phyloP scores from a whole-genome alignment of 2,888 invertebrate species.

The Morpho helenor region DNA sequence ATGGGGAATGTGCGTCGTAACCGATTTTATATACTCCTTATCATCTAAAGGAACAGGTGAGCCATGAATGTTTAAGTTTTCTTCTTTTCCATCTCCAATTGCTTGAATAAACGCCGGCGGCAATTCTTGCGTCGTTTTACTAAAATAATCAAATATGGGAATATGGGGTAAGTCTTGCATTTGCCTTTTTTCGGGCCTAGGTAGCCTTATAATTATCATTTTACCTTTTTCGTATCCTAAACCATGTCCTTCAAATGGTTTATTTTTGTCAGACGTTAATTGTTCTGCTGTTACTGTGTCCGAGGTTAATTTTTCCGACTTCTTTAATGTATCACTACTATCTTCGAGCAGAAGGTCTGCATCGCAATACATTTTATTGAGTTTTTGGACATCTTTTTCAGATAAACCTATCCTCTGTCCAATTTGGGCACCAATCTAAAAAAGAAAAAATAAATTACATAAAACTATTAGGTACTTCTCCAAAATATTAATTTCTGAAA shows the following conservation, averaged over 20 bases:
- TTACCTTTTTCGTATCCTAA: constrained; percentile 75
- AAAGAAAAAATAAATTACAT: constrained; percentile 9
- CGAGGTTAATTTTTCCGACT: constrained; percentile 42
- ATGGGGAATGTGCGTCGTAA: neutral
- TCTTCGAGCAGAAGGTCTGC: constrained; percentile 42
- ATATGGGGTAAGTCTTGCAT: constrained; percentile 50
- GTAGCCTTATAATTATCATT: constrained; percentile 67
- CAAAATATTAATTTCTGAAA: neutral
- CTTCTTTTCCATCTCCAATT: constrained; percentile 48
- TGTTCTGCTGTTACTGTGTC: constrained; percentile 27
- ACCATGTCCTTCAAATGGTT: constrained; percentile 67
- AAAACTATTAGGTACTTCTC: neutral
- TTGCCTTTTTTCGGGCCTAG: constrained; percentile 52
- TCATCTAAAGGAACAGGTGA: constrained; percentile 9
- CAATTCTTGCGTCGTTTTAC: constrained; percentile 62
- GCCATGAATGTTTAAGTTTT: constrained; percentile 33
- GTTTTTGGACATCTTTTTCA: constrained; percentile 75
- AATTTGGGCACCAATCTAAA: constrained; percentile 66
- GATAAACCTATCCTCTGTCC: constrained; percentile 80
- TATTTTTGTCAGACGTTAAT: constrained; percentile 53
- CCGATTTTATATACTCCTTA: constrained; percentile 11
- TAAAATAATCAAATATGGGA: constrained; percentile 68
- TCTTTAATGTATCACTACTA: constrained; percentile 31
- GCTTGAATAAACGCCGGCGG: constrained; percentile 48
- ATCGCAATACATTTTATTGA: constrained; percentile 80